Evolutionary conservation across 2,888 invertebrate species (phyloP), one percentile per base, ranked within the genome.

Genomic region (Eupelmus urozonus): DNA sequence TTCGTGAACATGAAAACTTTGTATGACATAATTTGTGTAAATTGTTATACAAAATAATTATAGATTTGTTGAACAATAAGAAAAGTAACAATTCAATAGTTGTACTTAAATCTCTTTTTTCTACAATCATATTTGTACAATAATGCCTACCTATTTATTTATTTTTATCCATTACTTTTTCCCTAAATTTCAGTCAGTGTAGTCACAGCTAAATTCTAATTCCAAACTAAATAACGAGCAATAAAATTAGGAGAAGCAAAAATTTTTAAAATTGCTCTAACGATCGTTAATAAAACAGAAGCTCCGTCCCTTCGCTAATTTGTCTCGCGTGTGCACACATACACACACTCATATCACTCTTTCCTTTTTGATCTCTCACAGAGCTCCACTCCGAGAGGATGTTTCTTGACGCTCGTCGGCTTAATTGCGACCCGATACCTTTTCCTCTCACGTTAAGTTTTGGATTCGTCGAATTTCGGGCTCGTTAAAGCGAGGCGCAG

Each of bases 351-450:
- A 34, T 34, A 9, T 34, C 5, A 5, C 34, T 9, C 34, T 34
- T 34, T 34, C 5, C 70, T 45, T 57, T 70, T 70, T 70, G 27
- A 70, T 70, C 70, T 59, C 27, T 57, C 13, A 4, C 29, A 7
- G 20, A 5, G 18, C 53, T 2, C 20, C 53, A 4, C 62, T 11
- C 20, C 16, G n/a, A n/a, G 45, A 57, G 34, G 66, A 66, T 57
- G 42, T 45, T 23, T 62, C 40, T 16, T 34, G 18, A 18, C 18
- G 40, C 20, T 62, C 29, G 57, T 53, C 23, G 2, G 23, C 45
- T 73, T 74, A 74, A 66, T 74, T 74, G 57, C 65, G 66, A 66
- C 65, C 49, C 66, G 65, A 66, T 74, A 65, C 49, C 42, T 60
- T 18, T 49, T 18, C 27, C 40, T 59, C 27, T 49, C 57, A 66